Conservation (phyloP, 2,888 invertebrate species). For the Callosobruchus maculatus region DNA sequence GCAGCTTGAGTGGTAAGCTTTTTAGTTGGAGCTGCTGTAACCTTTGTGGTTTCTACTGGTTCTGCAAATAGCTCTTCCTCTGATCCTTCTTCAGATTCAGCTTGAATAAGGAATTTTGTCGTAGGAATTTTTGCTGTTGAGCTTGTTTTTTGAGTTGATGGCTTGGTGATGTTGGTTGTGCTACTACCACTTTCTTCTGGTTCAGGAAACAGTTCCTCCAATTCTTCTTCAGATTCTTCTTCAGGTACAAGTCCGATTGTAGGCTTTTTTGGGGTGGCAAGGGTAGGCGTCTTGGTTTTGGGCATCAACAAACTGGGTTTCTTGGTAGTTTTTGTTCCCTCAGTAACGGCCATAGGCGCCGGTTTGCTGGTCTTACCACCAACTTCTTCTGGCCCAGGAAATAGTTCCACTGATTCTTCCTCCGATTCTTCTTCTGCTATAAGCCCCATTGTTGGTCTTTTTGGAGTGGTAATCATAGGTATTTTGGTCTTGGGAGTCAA, state of each 20-base stretch:
- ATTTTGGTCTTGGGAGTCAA: not conserved
- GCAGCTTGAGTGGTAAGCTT: slow-evolving; percentile 5
- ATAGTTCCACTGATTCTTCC: not conserved
- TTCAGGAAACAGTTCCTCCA: not conserved
- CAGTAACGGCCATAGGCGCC: not conserved
- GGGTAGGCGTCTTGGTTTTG: not conserved
- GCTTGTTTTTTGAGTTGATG: not conserved
- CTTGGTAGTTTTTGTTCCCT: slow-evolving; percentile 8
- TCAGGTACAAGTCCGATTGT: not conserved
- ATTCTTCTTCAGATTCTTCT: not conserved
- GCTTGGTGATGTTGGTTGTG: not conserved
- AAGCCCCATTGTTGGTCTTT: not conserved
- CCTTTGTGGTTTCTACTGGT: not conserved
- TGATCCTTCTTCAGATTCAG: not conserved
- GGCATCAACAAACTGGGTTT: not conserved
- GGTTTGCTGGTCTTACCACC: not conserved
- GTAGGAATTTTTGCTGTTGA: not conserved
- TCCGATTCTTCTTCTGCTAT: not conserved
- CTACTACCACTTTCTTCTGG: not conserved
- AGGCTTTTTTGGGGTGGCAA: not conserved
- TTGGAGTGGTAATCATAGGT: not conserved
- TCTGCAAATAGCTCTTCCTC: not conserved
- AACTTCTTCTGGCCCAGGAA: not conserved
- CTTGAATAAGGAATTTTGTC: not conserved
- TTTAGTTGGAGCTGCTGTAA: not conserved